Evolutionary conservation across 1,140 invertebrate species (phyloP), one percentile per base, ranked within the genome.

Genomic region (Melitaea cinxia): DNA sequence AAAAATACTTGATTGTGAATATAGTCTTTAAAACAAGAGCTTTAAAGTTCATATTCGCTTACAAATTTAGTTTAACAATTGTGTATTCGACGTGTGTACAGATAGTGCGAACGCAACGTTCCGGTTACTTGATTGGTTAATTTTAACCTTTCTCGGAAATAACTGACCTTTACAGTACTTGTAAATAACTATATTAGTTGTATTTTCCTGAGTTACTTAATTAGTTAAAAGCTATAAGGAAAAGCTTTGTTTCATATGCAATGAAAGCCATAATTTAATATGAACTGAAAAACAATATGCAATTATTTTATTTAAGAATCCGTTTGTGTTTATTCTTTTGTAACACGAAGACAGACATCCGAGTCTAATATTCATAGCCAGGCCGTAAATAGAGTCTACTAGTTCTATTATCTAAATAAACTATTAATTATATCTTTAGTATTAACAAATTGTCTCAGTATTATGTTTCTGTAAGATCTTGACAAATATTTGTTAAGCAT

Each of bases 91-190:
- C 1, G 33, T 19, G 21, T 37, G 30, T 37, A 35, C 21, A 37
- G 26, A 39, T 61, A 55, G 21, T 61, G 59, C 33, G 15, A 54
- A 53, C 35, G 35, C 59, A 54, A 24, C 35, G 14, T 65, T 65
- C 50, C 26, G 28, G 28, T 70, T 65, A 65, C 49, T 52, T 30
- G 33, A 39, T 70, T 70, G 42, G 62, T 65, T 65, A 65, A 70
- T 61, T 65, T 65, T 50, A 70, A 61, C 53, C 23, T 28, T 68
- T 64, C 61, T 49, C 28, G 28, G 61, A 64, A 63, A 15, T 49
- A 23, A 12, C 19, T 53, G 49, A 61, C 59, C 59, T 37, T 30
- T 39, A 28, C 10, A 35, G 54, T 24, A 23, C 12, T 14, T 56
- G 12, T 24, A 55, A 14, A 42, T 49, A 59, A 57, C 45, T 17